A percentile compares a stretch with the other conserved stretches of the same genome.
These are phyloP conservation scores for Seira sanloemensis DNA, from an alignment of 2,888 invertebrate genomes.

Conservation along the genomic window DNA sequence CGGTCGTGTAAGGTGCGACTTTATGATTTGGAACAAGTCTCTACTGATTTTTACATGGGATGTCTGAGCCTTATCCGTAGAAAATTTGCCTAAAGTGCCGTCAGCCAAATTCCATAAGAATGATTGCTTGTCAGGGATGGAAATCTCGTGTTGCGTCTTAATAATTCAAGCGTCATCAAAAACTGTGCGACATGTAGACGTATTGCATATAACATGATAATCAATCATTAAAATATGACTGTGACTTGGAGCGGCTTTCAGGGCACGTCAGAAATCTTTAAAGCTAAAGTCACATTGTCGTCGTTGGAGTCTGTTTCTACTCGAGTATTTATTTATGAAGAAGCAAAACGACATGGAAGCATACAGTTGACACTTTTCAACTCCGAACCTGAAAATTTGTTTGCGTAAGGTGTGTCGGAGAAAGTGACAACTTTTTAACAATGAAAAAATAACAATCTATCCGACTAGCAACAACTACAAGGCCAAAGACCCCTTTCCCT, in stretches of 20 bases:
- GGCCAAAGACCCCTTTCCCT: conserved; percentile 51
- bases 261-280: background rate
- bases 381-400: background rate
- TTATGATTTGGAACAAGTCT: too few relatives aligned
- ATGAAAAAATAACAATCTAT: background rate
- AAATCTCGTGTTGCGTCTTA: too few relatives aligned
- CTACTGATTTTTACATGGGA: too few relatives aligned
- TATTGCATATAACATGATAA: too few relatives aligned
- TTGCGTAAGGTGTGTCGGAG: background rate
- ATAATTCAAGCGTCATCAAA: too few relatives aligned
- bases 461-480: conserved; percentile 32
- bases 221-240: background rate
- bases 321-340: background rate
- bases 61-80: too few relatives aligned
- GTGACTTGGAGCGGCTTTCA: background rate
- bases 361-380: background rate
- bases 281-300: background rate
- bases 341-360: background rate
- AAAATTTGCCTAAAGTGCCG: too few relatives aligned
- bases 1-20: too few relatives aligned
- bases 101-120: too few relatives aligned
- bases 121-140: too few relatives aligned
- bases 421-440: conserved; percentile 5
- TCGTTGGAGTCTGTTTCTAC: background rate
- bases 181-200: too few relatives aligned